These are phyloP conservation scores for Brotula barbata DNA, from an alignment of 2,797 vertebrate species.

Conservation along the genomic window DNA sequence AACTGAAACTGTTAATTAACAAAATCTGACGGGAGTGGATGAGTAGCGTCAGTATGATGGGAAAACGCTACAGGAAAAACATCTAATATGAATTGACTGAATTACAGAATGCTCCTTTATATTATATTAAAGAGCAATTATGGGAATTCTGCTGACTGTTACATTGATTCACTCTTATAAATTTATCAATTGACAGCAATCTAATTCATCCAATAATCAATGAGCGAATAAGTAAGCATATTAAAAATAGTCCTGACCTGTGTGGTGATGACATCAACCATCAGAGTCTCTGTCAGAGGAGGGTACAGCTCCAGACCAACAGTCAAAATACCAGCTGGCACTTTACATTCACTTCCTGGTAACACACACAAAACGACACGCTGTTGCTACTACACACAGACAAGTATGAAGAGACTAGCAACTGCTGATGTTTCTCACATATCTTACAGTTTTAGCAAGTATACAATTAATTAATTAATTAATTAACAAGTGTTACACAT, in stretches of 20 bases:
- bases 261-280: conserved; percentile 86
- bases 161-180: conserved; percentile 20
- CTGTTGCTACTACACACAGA: background rate
- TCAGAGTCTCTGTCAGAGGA: conserved; percentile 82
- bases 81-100: too few species aligned
- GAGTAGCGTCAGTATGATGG: too few species aligned
- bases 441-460: background rate
- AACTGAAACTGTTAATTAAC: background rate
- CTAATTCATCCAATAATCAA: conserved; percentile 29
- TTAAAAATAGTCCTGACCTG: conserved; percentile 79
- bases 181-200: background rate
- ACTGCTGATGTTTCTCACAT: background rate
- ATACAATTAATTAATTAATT: conserved; percentile 1
- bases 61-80: too few species aligned
- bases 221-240: conserved; percentile 26
- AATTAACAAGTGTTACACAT: too few species aligned
- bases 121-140: conserved; percentile 12
- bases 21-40: too few species aligned
- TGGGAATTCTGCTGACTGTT: conserved; percentile 18
- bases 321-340: conserved; percentile 91
- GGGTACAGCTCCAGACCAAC: conserved; percentile 93
- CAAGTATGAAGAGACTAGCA: background rate
- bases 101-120: too few species aligned
- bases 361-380: conserved; percentile 17
- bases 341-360: conserved; percentile 83